phyloP scores from a whole-genome alignment of 2,888 invertebrate species.

The Bellardia pandia region DNA sequence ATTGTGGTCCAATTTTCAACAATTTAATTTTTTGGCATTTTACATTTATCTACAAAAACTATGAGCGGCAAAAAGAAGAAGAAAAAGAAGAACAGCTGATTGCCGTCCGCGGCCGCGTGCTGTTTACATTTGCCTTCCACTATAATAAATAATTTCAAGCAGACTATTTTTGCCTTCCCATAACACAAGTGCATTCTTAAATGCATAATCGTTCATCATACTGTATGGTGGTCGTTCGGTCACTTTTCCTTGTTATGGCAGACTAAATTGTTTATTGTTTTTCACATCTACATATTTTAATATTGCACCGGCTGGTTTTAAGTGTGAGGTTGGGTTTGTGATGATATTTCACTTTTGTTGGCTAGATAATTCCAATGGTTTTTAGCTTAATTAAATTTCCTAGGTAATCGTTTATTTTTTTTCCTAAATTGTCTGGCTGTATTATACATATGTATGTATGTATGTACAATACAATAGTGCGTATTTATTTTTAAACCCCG shows the following conservation, averaged over 20 bases:
- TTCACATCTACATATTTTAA: not conserved
- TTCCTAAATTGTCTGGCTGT: not conserved
- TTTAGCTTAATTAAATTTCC: conserved; percentile 56
- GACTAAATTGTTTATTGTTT: conserved; percentile 26
- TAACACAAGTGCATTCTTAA: not conserved
- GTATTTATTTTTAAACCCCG: not conserved
- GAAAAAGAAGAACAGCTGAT: too few species aligned
- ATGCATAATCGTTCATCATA: too few species aligned
- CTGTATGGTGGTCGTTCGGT: not conserved
- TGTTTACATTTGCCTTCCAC: too few species aligned
- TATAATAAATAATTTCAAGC: conserved; percentile 6
- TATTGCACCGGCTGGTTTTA: not conserved
- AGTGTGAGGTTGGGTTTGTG: too few species aligned
- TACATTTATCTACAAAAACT: too few species aligned
- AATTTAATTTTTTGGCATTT: too few species aligned
- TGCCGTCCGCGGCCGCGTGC: too few species aligned
- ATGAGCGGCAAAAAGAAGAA: too few species aligned
- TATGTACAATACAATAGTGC: not conserved
- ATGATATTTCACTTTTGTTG: conserved; percentile 24
- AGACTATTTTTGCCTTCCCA: not conserved
- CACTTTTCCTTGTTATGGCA: not conserved
- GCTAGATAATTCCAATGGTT: conserved; percentile 31
- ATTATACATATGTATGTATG: not conserved
- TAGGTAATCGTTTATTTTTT: conserved; percentile 15
- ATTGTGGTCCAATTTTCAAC: too few species aligned